Evolutionary conservation across 1,140 invertebrate species (phyloP).

Genomic region (Leptopilina clavipes): DNA sequence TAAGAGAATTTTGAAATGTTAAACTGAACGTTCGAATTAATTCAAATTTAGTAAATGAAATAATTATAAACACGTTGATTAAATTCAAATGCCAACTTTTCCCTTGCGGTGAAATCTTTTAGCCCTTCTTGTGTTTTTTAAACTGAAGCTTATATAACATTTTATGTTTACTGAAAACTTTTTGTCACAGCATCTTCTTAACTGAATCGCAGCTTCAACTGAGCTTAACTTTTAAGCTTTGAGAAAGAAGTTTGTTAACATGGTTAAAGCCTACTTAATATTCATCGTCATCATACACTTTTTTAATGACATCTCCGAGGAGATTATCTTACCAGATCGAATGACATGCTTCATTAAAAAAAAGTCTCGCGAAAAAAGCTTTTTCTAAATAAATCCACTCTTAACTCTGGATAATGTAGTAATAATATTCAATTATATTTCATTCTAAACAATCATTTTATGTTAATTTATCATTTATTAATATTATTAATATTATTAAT

Average conservation of each 20-base stretch:
- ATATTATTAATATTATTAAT: too few species aligned
- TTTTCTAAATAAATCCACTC: too few species aligned
- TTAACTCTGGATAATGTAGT: too few species aligned
- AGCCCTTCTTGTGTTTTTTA: constrained; percentile 16
- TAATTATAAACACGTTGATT: background rate
- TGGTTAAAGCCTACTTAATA: background rate
- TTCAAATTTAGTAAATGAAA: too few species aligned
- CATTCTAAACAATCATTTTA: too few species aligned
- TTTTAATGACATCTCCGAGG: background rate
- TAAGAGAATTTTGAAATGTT: too few species aligned
- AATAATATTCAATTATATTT: too few species aligned
- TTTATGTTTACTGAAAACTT: background rate
- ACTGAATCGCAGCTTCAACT: constrained; percentile 5
- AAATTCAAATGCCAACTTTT: background rate
- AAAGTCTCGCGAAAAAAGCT: background rate
- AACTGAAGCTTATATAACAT: background rate
- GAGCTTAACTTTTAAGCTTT: constrained; percentile 24
- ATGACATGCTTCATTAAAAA: constrained; percentile 12
- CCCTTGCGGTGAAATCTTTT: background rate
- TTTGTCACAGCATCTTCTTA: background rate
- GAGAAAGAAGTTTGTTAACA: constrained; percentile 28
- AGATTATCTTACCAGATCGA: constrained; percentile 2
- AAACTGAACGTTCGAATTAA: too few species aligned
- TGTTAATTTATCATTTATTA: too few species aligned
- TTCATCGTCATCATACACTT: background rate